A percentile compares a stretch with the other conserved stretches of the same genome.
Evolutionary conservation across 1,140 invertebrate species (phyloP).

Genomic region (Brachionus koreanus): DNA sequence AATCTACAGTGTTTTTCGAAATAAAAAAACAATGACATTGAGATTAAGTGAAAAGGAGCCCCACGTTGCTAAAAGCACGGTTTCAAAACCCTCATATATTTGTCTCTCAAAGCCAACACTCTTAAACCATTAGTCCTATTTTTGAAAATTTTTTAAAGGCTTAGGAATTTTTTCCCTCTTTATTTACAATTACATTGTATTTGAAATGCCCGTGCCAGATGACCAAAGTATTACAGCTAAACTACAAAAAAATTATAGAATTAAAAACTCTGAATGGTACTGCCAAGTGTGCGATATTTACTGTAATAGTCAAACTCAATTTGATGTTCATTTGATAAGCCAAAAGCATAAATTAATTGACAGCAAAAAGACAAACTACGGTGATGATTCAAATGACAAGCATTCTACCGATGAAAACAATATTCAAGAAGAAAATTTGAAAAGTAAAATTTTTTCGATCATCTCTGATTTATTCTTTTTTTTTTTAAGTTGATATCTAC

Average conservation of each 20-base stretch:
- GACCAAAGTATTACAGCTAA: background rate
- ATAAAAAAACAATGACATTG: background rate
- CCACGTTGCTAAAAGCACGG: background rate
- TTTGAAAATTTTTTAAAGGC: background rate
- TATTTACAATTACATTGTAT: slow-evolving; percentile 31
- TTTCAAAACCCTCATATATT: background rate
- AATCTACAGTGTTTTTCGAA: background rate
- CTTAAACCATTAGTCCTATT: background rate
- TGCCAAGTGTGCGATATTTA: slow-evolving; percentile 13
- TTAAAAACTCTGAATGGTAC: slow-evolving; percentile 34
- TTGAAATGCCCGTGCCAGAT: background rate
- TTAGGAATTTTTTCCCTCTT: slow-evolving; percentile 2
- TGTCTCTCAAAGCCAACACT: background rate
- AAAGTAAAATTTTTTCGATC: background rate
- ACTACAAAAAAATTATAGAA: background rate
- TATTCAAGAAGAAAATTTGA: background rate
- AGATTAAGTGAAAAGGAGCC: background rate
- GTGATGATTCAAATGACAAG: background rate
- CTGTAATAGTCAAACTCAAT: slow-evolving; percentile 36
- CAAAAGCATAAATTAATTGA: slow-evolving; percentile 30
- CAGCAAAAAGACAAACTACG: background rate
- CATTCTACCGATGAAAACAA: background rate
- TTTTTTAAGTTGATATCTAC: background rate
- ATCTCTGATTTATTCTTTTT: background rate
- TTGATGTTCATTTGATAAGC: slow-evolving; percentile 38